Evolutionary conservation across 2,113 vertebrate genomes (phyloP).

Genomic region (Poicephalus meyeri): DNA sequence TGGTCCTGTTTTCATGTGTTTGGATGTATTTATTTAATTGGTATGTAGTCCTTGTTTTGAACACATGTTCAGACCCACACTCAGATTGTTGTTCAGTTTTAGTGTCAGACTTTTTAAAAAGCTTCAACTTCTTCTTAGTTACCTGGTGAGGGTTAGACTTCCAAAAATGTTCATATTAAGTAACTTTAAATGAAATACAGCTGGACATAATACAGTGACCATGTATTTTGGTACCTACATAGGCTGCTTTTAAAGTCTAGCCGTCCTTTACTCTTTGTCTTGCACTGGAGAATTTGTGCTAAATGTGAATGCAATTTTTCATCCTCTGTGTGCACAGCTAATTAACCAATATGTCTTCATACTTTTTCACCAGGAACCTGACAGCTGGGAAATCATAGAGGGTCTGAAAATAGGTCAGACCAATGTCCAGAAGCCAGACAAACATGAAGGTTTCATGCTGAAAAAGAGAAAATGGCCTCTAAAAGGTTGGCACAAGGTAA

Average conservation of each 20-base stretch:
- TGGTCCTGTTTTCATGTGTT: neutral
- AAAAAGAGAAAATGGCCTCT: slow-evolving; percentile 99
- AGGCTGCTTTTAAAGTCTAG: neutral
- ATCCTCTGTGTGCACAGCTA: neutral
- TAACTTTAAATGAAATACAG: neutral
- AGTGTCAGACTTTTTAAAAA: neutral
- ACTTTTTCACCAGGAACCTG: slow-evolving; percentile 83
- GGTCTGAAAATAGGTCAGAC: slow-evolving; percentile 97
- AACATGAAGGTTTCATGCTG: slow-evolving; percentile 98
- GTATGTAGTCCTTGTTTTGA: neutral
- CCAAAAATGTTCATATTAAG: neutral
- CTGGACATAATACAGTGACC: neutral
- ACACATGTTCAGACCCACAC: neutral
- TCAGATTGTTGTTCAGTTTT: neutral
- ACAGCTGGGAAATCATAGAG: slow-evolving; percentile 99
- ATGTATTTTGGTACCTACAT: neutral
- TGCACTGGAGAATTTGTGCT: neutral
- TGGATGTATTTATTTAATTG: neutral
- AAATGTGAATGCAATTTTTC: neutral
- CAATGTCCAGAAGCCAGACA: slow-evolving; percentile 95
- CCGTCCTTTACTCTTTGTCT: neutral
- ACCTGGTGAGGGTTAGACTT: neutral
- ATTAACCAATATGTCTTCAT: slow-evolving; percentile 21
- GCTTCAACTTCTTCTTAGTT: neutral
- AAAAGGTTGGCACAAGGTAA: slow-evolving; percentile 99